Base-by-base conservation (phyloP, 2,888 invertebrate genomes). In the Luperina nickerlii region DNA sequence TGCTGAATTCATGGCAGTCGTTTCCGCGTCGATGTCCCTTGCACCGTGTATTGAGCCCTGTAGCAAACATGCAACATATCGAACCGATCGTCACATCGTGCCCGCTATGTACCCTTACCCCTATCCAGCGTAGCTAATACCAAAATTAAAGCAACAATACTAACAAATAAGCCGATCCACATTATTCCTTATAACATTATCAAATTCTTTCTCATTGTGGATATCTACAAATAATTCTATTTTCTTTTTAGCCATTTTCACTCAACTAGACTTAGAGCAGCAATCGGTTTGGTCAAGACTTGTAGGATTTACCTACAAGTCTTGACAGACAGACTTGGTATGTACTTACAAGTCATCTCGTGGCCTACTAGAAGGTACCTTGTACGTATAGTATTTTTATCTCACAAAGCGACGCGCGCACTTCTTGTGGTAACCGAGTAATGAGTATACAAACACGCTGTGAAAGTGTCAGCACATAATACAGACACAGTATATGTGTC, bases 131-230 rank as follows among this genome's bases (percentile, higher is more conserved):
- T 54, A 24, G 9, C 38, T 18, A 51, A 32, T 11, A 15, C n/a
- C 3, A 32, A 2, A 27, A 38, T 32, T 15, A 57, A 45, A 60
- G 54, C 2, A 79, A 1, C 7, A 15, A 0, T 75, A 94, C 96
- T 96, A 88, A 96, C 96, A 96, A 87, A 96, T 95, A 27, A 96
- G 90, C 71, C 85, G 88, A 62, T 94, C 88, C 13, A 82, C 74
- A 85, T 94, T 90, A 70, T 81, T 90, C n/a, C 86, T 88, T 4
- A 96, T 78, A 1, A 93, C 85, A 54, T 88, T 79, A n/a, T 94
- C 90, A 74, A 96, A 95, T 71, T 96, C 95, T 68, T 91, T 94
- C 88, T 95, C 94, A 67, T 90, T 93, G 48, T 93, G 86, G n/a
- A 96, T 92, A 54, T 96, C 92, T 54, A 92, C 72, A 84, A 95